These are phyloP conservation scores for Sebastes itinus DNA, from an alignment of 2,797 vertebrate species.

Conservation along the genomic window DNA sequence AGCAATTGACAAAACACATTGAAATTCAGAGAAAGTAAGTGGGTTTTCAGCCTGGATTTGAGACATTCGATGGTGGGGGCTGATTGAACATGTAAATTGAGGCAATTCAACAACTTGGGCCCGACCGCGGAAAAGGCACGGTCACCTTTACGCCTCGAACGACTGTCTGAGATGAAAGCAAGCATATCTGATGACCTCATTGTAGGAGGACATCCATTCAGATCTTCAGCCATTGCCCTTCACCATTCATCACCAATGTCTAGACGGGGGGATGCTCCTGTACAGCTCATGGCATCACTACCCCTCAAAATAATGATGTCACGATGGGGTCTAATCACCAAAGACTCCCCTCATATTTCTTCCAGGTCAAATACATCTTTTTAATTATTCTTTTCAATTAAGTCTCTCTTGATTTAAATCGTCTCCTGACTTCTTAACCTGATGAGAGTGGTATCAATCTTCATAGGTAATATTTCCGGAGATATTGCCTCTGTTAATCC, in stretches of 20 bases:
- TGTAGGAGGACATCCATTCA: too few relatives aligned
- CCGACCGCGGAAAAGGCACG: too few relatives aligned
- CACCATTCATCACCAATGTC: background rate
- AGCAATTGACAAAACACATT: too few relatives aligned
- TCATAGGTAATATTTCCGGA: rapidly evolving
- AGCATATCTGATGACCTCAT: too few relatives aligned
- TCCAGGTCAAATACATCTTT: background rate
- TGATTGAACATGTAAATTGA: too few relatives aligned
- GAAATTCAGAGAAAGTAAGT: too few relatives aligned
- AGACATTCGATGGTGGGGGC: too few relatives aligned
- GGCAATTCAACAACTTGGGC: too few relatives aligned
- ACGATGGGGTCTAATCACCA: background rate
- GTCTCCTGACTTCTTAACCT: background rate
- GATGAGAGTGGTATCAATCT: background rate
- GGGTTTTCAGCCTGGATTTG: too few relatives aligned
- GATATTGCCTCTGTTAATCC: background rate
- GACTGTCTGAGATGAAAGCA: too few relatives aligned
- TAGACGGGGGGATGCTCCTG: background rate
- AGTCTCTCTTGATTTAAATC: background rate
- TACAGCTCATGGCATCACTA: background rate
- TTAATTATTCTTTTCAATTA: background rate
- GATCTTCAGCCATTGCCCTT: background rate
- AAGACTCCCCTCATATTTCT: background rate
- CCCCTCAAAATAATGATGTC: background rate
- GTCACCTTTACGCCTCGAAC: too few relatives aligned